These are phyloP conservation scores for Heterohyrax brucei DNA, from an alignment of 2,797 vertebrate species.

Conservation along the genomic window DNA sequence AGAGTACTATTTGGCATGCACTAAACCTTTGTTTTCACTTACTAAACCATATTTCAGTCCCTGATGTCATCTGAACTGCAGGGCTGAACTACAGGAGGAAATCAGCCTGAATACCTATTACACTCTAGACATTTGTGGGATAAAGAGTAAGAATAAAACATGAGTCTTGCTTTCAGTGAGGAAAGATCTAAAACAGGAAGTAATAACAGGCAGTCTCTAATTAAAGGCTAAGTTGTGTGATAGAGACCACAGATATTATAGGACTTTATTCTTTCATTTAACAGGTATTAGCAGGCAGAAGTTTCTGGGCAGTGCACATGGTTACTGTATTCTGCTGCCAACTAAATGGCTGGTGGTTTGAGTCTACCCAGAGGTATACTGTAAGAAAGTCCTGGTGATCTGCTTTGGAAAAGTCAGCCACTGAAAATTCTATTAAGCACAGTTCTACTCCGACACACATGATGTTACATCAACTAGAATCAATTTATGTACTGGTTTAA, in stretches of 20 bases:
- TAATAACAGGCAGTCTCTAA: neutral
- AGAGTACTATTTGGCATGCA: neutral
- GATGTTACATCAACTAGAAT: neutral
- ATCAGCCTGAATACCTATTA: neutral
- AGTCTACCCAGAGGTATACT: neutral
- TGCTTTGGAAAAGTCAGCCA: neutral
- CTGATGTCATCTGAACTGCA: neutral
- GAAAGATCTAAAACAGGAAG: constrained; percentile 7
- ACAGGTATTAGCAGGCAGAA: neutral
- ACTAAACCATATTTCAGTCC: neutral
- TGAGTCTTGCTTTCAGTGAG: neutral
- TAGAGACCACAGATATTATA: neutral
- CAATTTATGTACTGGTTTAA: neutral
- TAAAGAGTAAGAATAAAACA: neutral
- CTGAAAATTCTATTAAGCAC: neutral
- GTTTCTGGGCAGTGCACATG: neutral
- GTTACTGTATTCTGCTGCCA: neutral
- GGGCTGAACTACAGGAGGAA: neutral
- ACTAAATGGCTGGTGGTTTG: neutral
- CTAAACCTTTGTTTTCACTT: constrained; percentile 49
- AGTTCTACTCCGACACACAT: neutral
- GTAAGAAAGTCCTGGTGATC: neutral
- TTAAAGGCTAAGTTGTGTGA: neutral
- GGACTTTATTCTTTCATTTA: constrained; percentile 10
- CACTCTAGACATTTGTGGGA: constrained; percentile 6